Percentiles rank a stretch among this genome's conserved stretches.
These are phyloP conservation scores for Urocitellus parryii DNA, from an alignment of 2,113 vertebrate species.

Conservation along the genomic window DNA sequence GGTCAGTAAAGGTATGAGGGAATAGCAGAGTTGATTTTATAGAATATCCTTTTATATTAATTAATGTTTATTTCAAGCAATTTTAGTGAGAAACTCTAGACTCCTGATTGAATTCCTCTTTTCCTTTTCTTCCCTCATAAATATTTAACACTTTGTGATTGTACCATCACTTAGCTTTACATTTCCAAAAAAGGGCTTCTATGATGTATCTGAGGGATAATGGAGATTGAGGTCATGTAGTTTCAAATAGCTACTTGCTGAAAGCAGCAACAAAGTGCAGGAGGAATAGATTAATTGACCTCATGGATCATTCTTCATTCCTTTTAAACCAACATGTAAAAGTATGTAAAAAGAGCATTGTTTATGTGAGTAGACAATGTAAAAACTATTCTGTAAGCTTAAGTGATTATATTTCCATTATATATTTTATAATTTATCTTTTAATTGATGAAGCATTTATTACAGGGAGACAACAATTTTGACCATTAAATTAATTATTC, in stretches of 20 bases:
- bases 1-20: neutral
- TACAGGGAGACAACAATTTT: neutral
- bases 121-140: neutral
- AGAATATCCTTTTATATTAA: neutral
- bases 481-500: neutral
- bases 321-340: neutral
- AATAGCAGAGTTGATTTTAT: neutral
- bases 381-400: neutral
- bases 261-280: neutral
- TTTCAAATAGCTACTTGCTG: conserved; percentile 1
- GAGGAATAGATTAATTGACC: neutral
- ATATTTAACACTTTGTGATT: conserved; percentile 19
- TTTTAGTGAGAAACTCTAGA: neutral
- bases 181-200: neutral
- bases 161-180: neutral
- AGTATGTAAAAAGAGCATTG: neutral
- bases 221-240: neutral
- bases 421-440: neutral
- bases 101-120: neutral
- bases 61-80: neutral
- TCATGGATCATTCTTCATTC: neutral
- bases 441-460: neutral
- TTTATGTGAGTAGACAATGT: neutral
- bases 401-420: conserved; percentile 2
- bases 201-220: neutral